Evolutionary conservation across 2,888 invertebrate genomes (phyloP).

Genomic region (Hoplodrina ambigua): DNA sequence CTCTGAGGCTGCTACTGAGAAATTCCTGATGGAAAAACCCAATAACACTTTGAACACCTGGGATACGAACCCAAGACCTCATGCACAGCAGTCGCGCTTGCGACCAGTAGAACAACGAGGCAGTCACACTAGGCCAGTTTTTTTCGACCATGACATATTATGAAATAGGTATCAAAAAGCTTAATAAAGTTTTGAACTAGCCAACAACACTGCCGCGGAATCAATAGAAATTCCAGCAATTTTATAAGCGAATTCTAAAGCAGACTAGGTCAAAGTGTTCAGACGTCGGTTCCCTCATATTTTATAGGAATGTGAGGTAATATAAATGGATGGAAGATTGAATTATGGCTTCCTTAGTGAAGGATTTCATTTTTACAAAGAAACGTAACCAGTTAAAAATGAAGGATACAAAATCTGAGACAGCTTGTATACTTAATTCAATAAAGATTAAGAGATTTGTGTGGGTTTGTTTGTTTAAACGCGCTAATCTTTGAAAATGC

Average conservation of each 20-base stretch:
- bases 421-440: too few relatives aligned
- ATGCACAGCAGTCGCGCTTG: too few relatives aligned
- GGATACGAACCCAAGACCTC: too few relatives aligned
- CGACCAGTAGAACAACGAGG: too few relatives aligned
- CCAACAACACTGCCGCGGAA: constrained; percentile 26
- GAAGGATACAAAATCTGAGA: neutral
- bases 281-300: constrained; percentile 32
- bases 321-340: constrained; percentile 9
- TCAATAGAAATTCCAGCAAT: constrained; percentile 49
- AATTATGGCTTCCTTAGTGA: constrained; percentile 12
- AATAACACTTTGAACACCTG: too few relatives aligned
- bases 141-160: too few relatives aligned
- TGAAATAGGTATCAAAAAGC: neutral
- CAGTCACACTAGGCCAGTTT: too few relatives aligned
- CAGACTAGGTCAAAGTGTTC: constrained; percentile 51
- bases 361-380: neutral
- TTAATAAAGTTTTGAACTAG: constrained; percentile 12
- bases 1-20: too few relatives aligned
- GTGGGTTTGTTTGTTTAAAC: too few relatives aligned
- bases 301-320: constrained; percentile 30
- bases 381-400: neutral
- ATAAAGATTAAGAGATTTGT: too few relatives aligned
- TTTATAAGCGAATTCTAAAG: constrained; percentile 36
- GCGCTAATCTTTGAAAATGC: too few relatives aligned
- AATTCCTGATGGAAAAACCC: too few relatives aligned